Conservation (phyloP, 1,140 invertebrate species). For the Trichomalopsis sarcophagae region DNA sequence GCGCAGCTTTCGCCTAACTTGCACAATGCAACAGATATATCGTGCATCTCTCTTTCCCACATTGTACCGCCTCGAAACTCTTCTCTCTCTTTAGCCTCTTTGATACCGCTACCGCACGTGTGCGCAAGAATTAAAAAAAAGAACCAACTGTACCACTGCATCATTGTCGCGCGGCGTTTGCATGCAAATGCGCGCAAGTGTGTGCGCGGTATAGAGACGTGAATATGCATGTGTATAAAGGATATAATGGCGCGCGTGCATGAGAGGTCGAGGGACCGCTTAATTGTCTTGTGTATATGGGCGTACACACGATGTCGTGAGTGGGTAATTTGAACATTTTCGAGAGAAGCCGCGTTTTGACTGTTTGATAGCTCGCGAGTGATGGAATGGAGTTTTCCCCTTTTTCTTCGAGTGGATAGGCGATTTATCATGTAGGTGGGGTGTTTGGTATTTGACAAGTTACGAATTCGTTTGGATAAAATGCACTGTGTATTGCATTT, state of each 20-base stretch:
- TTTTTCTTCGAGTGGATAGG: not conserved
- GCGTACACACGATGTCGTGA: conserved; percentile 1
- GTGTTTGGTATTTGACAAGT: no score
- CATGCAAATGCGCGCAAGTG: not conserved
- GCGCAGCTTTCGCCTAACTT: no score
- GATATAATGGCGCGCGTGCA: not conserved
- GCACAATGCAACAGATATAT: no score
- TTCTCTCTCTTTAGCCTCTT: no score
- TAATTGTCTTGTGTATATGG: not conserved
- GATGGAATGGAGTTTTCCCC: not conserved
- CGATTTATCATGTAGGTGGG: no score
- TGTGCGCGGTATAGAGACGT: not conserved
- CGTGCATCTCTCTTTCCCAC: no score
- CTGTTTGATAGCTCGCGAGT: not conserved
- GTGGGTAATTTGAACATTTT: not conserved
- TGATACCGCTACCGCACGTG: no score
- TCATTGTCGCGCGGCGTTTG: not conserved
- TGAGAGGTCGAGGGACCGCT: not conserved
- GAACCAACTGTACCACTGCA: no score
- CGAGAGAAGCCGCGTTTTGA: not conserved
- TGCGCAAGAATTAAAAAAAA: no score
- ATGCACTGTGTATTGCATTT: no score
- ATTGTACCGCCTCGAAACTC: no score
- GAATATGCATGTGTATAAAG: not conserved
- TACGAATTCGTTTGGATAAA: no score